Evolutionary conservation across 1,140 invertebrate species (phyloP).

Genomic region (Heliconius hermathena): DNA sequence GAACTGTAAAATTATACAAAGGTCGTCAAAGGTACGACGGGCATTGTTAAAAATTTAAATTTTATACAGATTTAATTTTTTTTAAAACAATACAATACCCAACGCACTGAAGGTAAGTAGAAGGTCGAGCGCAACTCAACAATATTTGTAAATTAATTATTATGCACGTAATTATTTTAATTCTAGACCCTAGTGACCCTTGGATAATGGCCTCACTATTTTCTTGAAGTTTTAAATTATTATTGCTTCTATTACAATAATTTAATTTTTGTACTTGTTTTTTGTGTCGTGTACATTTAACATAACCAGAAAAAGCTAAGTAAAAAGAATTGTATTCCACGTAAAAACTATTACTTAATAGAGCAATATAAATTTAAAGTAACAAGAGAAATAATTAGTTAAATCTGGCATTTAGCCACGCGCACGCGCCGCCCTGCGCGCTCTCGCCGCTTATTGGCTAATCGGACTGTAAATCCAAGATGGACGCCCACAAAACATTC

Average conservation of each 20-base stretch:
- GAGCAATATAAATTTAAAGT: neutral
- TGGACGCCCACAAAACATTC: slow-evolving; percentile 61
- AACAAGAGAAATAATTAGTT: slow-evolving; percentile 16
- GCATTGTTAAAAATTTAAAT: slow-evolving; percentile 31
- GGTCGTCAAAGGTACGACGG: neutral
- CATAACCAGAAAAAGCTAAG: neutral
- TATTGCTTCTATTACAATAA: neutral
- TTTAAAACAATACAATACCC: slow-evolving; percentile 1
- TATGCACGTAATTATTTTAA: slow-evolving; percentile 8
- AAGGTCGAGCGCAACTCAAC: slow-evolving; percentile 9
- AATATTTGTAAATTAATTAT: slow-evolving; percentile 11
- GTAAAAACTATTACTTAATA: neutral
- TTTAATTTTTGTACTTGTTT: neutral
- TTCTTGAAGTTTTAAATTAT: slow-evolving; percentile 5
- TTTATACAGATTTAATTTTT: slow-evolving; percentile 17
- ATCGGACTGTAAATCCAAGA: slow-evolving; percentile 54
- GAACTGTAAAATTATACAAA: neutral
- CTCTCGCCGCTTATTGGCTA: slow-evolving; percentile 51
- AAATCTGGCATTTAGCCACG: slow-evolving; percentile 29
- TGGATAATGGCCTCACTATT: neutral
- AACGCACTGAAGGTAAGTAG: slow-evolving; percentile 7
- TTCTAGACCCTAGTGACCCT: slow-evolving; percentile 9
- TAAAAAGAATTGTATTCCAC: neutral
- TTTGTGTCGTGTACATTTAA: neutral
- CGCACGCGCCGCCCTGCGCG: slow-evolving; percentile 51